phyloP scores from a whole-genome alignment of 2,888 invertebrate genomes.

The Tenthredo mesomela region DNA sequence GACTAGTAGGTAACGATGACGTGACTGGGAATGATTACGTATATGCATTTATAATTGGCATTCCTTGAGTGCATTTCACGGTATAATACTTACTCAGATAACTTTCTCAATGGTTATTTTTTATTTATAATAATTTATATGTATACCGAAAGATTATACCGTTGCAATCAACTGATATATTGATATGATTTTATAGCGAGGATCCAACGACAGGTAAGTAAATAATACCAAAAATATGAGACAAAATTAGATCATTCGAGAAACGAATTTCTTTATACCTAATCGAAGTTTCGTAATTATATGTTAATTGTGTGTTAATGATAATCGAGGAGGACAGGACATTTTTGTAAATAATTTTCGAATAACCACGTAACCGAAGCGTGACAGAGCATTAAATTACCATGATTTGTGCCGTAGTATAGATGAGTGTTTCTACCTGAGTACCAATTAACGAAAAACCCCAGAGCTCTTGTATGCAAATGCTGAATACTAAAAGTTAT shows the following conservation, averaged over 20 bases:
- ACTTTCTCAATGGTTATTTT: neutral
- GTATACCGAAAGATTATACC: neutral
- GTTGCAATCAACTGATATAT: neutral
- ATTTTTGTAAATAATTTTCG: neutral
- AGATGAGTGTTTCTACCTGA: neutral
- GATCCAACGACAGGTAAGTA: neutral
- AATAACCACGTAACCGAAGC: neutral
- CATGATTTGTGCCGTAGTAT: neutral
- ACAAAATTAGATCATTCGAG: neutral
- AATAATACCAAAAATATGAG: neutral
- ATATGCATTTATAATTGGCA: neutral
- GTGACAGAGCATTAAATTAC: neutral
- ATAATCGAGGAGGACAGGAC: neutral
- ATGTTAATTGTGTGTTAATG: neutral
- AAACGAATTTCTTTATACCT: neutral
- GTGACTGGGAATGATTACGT: neutral
- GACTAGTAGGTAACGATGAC: constrained; percentile 4
- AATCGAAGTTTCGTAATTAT: neutral
- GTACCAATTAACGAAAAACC: constrained; percentile 6
- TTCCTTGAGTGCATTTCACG: neutral
- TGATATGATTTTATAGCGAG: neutral
- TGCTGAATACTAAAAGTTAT: neutral
- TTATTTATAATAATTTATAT: neutral
- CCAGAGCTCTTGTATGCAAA: neutral
- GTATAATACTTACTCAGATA: neutral